Base-by-base conservation (phyloP, 2,888 invertebrate genomes). In the Drosophila diplacantha region DNA sequence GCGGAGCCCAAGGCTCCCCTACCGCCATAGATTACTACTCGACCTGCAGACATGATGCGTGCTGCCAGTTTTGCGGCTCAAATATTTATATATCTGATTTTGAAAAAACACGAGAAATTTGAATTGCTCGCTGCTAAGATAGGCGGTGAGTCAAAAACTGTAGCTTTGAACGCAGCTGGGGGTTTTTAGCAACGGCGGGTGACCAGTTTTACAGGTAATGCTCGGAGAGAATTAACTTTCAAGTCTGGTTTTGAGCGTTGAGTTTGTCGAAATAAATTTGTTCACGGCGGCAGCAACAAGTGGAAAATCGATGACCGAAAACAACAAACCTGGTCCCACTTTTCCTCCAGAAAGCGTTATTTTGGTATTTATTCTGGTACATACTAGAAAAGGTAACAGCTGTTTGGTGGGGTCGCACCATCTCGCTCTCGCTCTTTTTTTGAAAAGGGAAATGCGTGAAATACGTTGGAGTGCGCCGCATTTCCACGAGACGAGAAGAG, bases 1-100 rank as follows among this genome's bases (percentile, higher is more conserved):
- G 93, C 93, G 3, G 95, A 93, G 47, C 99, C 99, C 54, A 99
- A 91, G 47, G 99, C 99, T 66, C 99, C 99, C 87, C 94, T 93
- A 38, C 99, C 99, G 61, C 99, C 99, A 88, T 99, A 99, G 75
- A 99, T 92, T 64, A 99, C 89, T 69, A 98, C 93, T 85, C 92
- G 92, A 84, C 94, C 93, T 58, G 90, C 89, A 71, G 90, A 90
- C 90, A 91, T 91, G 32, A 79, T 85, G 29, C 73, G 69, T 67
- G 73, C 68, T 65, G 74, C 83, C 83, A 85, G 78, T 57, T 76
- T 75, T 46, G 32, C 32, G 41, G 52, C 37, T 57, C n/a, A 29
- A 43, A 22, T 16, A 35, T 18, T 18, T 57, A 22, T 16, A 35
- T 18, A 20, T 57, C 32, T 66, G 57, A 65, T 46, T 51, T 34